Evolutionary conservation across 2,113 vertebrate genomes (phyloP).

Genomic region (Lasiurus cinereus): DNA sequence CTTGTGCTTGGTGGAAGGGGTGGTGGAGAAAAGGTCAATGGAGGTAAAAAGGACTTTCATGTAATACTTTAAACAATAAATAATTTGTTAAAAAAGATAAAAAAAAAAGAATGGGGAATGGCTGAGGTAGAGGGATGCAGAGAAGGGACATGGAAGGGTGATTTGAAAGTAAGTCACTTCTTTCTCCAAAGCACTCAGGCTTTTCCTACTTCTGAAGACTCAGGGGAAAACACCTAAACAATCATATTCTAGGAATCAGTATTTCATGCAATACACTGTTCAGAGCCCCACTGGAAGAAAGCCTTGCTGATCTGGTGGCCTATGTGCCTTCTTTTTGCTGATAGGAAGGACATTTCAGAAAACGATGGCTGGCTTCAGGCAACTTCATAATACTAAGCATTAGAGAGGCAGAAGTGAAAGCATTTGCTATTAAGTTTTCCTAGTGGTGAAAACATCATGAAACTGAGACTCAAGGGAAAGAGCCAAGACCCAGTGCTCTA

Average conservation of each 20-base stretch:
- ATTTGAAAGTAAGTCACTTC: constrained; percentile 6
- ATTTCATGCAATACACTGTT: neutral
- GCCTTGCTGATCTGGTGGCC: neutral
- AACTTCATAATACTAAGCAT: neutral
- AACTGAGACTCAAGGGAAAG: neutral
- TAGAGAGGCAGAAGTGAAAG: constrained; percentile 5
- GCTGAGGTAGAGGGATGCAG: neutral
- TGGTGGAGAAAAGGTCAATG: too few species aligned
- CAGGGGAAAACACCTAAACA: neutral
- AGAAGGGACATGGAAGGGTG: neutral
- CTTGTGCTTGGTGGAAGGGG: too few species aligned
- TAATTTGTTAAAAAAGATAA: too few species aligned
- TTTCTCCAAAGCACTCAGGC: neutral
- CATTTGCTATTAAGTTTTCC: neutral
- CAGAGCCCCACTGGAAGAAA: neutral
- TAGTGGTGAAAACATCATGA: neutral
- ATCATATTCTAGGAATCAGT: neutral
- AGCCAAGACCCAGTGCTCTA: neutral
- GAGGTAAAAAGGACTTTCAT: too few species aligned
- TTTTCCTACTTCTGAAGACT: neutral
- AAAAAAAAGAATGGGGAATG: neutral
- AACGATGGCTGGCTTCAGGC: neutral
- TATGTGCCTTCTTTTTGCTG: neutral
- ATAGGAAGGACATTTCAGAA: neutral
- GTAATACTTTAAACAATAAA: too few species aligned